Percentiles rank a stretch among this genome's conserved stretches.
phyloP scores from a whole-genome alignment of 37 sponge, comb jelly and placozoan genomes.

The Hormiphora californensis region DNA sequence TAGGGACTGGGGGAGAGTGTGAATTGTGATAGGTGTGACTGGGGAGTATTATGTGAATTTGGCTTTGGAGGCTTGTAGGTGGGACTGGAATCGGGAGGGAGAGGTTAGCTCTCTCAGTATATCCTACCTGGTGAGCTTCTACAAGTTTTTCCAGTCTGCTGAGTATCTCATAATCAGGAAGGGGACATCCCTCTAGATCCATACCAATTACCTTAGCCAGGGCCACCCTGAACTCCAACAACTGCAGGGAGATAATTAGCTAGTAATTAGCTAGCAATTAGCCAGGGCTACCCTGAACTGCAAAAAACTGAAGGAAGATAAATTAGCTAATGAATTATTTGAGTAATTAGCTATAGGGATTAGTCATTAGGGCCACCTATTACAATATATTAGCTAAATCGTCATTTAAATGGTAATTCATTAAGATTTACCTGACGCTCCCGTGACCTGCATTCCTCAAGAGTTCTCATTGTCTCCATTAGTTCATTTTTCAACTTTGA shows the following conservation, averaged over 20 bases:
- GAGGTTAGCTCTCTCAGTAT: too few species aligned
- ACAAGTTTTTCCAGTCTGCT: slow-evolving; percentile 18
- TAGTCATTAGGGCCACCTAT: too few species aligned
- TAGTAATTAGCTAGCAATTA: too few species aligned
- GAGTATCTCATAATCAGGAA: slow-evolving; percentile 8
- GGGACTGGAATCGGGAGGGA: not conserved
- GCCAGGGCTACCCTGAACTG: too few species aligned
- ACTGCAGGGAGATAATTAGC: not conserved
- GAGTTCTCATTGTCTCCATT: slow-evolving; percentile 23
- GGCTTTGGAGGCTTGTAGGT: slow-evolving; percentile 33
- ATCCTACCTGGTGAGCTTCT: slow-evolving; percentile 10
- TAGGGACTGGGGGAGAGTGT: too few species aligned
- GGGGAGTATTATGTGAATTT: too few species aligned
- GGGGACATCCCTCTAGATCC: not conserved
- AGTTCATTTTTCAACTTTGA: slow-evolving; percentile 25
- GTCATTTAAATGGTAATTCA: too few species aligned
- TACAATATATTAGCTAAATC: too few species aligned
- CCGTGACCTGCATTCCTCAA: slow-evolving; percentile 19
- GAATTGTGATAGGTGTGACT: too few species aligned
- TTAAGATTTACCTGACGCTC: slow-evolving; percentile 49
- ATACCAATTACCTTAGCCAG: not conserved
- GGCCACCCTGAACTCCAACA: not conserved
- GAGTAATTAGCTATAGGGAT: too few species aligned
- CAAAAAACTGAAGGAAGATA: too few species aligned
- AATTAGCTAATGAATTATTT: too few species aligned